Evolutionary conservation across 2,888 invertebrate genomes (phyloP).

Genomic region (Adelognathus sp.): DNA sequence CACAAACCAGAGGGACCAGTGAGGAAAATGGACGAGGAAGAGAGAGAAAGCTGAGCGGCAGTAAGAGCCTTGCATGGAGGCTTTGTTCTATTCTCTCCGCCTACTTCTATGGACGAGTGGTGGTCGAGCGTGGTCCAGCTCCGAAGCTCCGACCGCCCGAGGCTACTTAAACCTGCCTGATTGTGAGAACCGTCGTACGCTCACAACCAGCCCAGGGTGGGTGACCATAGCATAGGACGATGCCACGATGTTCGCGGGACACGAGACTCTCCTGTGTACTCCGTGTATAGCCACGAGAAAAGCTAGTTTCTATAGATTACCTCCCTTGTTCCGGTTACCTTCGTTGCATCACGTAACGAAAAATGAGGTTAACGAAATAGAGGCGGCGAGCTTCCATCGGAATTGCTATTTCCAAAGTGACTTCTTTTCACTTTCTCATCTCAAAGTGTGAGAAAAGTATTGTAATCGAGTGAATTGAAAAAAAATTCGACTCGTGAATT

Average conservation of each 20-base stretch:
- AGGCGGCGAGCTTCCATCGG: slow-evolving; percentile 35
- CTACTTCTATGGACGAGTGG: slow-evolving; percentile 41
- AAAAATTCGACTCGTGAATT: too few relatives aligned
- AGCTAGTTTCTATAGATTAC: neutral
- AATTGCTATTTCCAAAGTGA: slow-evolving; percentile 24
- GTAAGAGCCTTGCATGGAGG: slow-evolving; percentile 31
- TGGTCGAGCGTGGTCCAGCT: slow-evolving; percentile 31
- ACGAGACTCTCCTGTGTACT: slow-evolving; percentile 5
- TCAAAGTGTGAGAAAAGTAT: too few relatives aligned
- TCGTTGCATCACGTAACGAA: slow-evolving; percentile 38
- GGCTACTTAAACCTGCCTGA: slow-evolving; percentile 53
- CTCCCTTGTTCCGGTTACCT: slow-evolving; percentile 23
- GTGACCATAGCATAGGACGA: too few relatives aligned
- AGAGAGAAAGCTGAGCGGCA: neutral
- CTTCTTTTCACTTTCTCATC: neutral
- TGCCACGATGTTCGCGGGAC: slow-evolving; percentile 10
- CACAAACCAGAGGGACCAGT: slow-evolving; percentile 61
- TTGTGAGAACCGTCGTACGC: slow-evolving; percentile 27
- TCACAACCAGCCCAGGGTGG: neutral
- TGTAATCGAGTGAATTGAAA: neutral
- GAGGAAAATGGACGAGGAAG: slow-evolving; percentile 2
- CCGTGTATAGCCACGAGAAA: slow-evolving; percentile 4
- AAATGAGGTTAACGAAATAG: slow-evolving; percentile 52
- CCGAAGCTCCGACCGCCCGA: slow-evolving; percentile 42
- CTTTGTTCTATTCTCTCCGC: slow-evolving; percentile 68